These are phyloP conservation scores for Botia kubotai DNA, from an alignment of 2,797 vertebrate species.

Conservation along the genomic window DNA sequence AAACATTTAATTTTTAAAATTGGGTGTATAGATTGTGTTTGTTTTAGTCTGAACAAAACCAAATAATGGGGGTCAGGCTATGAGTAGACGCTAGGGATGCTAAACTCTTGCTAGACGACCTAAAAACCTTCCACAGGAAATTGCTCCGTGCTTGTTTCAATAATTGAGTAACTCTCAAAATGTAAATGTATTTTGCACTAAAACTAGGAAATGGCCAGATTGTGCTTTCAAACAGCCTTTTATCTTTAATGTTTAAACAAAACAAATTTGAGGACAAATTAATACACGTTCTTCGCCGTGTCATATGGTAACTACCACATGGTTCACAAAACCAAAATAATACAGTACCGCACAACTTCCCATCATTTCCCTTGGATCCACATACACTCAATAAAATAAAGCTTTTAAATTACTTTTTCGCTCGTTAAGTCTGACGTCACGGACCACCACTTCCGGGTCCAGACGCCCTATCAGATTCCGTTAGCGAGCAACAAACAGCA, in stretches of 20 bases:
- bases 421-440: too few relatives aligned
- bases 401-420: slow-evolving; percentile 22
- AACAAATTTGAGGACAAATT: background rate
- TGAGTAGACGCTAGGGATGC: background rate
- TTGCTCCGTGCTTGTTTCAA: background rate
- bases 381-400: slow-evolving; percentile 32
- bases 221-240: background rate
- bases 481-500: too few relatives aligned
- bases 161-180: background rate
- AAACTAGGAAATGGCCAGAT: background rate
- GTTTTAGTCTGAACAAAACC: background rate
- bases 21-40: too few relatives aligned
- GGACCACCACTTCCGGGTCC: too few relatives aligned
- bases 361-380: slow-evolving; percentile 2
- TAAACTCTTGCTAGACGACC: background rate
- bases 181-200: background rate
- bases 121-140: slow-evolving; percentile 22
- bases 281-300: background rate
- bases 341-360: background rate
- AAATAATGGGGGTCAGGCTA: background rate
- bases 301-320: slow-evolving; percentile 21
- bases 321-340: slow-evolving; percentile 16
- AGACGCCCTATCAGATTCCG: too few relatives aligned
- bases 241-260: background rate
- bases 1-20: too few relatives aligned